These are phyloP conservation scores for Choristoneura fumiferana DNA, from an alignment of 1,140 invertebrate genomes.

Conservation along the genomic window DNA sequence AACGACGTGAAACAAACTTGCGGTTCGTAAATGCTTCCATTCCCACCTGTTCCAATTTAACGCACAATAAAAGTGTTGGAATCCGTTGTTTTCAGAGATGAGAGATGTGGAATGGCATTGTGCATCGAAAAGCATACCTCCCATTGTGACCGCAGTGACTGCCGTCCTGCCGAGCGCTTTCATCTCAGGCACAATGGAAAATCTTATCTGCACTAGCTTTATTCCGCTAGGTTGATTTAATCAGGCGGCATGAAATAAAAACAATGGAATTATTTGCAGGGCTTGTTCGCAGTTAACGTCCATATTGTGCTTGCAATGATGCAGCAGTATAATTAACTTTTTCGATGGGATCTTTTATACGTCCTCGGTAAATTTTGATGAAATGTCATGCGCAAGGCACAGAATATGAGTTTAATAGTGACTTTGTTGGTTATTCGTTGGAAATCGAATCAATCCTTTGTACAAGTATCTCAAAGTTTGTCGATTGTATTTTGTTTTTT, in stretches of 20 bases:
- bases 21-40: constrained; percentile 33
- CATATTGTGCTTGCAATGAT: neutral
- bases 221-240: constrained; percentile 52
- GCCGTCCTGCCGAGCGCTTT: constrained; percentile 37
- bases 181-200: constrained; percentile 56
- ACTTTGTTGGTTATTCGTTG: too few species aligned
- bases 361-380: neutral
- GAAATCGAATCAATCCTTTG: too few species aligned
- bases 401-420: too few species aligned
- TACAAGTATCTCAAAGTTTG: too few species aligned
- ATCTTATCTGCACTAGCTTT: constrained; percentile 57
- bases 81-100: constrained; percentile 62
- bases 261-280: constrained; percentile 5
- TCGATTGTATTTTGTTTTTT: too few species aligned
- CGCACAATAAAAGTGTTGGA: constrained; percentile 62
- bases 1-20: too few species aligned
- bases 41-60: constrained; percentile 57
- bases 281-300: neutral
- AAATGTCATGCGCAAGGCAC: too few species aligned
- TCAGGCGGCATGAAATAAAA: constrained; percentile 33
- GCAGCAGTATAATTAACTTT: neutral
- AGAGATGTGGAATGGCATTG: constrained; percentile 60
- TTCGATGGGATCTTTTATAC: neutral
- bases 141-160: constrained; percentile 39
- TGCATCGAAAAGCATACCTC: constrained; percentile 51